Base-by-base conservation (phyloP, 2,113 vertebrate species). In the Zootoca vivipara region DNA sequence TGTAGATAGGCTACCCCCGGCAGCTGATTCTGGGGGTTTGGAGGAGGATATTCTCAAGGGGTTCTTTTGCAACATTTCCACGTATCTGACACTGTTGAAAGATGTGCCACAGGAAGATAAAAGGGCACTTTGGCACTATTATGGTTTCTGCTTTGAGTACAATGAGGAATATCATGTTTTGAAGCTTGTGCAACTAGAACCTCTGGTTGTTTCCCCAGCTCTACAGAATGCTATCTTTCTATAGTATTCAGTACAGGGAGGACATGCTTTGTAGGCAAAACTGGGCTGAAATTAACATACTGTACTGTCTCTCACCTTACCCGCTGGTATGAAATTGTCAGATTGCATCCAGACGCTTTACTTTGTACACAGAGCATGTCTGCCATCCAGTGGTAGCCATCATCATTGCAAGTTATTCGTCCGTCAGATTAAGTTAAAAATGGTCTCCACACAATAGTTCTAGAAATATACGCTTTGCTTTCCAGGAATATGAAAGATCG, bases 371-470 rank as follows among this genome's bases (percentile, higher is more conserved):
- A 86, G 90, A 92, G 80, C 88, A 84, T 82, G 93, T 67, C 95
- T 96, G 94, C 96, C 96, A 93, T 93, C 97, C 93, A 85, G 93
- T 88, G 96, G 30, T 85, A 22, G 6, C 13, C 42, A 5, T 22
- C 35, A 1, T 85, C 95, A 93, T n/a, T 96, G 89, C 96, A 95
- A 0, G 8, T 70, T 58, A 30, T 46, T 6, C 15, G 3, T 82
- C 5, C 28, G n/a, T 56, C 30, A 67, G 33, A 24, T 67, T 73
- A 70, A 70, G 26, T 70, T n/a, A 72, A 85, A 58, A 26, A 67
- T 28, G 5, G 22, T 30, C 15, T 72, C 10, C 4, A 10, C 3
- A 24, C 0, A 4, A 26, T 85, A 28, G 35, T 3, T 83, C 1
- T 18, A 30, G 69, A 28, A 20, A 9, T 78, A 22, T 40, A 2